A percentile compares a stretch with the other conserved stretches of the same genome.
These are phyloP conservation scores for Amaurobius ferox DNA, from an alignment of 2,888 invertebrate genomes.

Conservation along the genomic window DNA sequence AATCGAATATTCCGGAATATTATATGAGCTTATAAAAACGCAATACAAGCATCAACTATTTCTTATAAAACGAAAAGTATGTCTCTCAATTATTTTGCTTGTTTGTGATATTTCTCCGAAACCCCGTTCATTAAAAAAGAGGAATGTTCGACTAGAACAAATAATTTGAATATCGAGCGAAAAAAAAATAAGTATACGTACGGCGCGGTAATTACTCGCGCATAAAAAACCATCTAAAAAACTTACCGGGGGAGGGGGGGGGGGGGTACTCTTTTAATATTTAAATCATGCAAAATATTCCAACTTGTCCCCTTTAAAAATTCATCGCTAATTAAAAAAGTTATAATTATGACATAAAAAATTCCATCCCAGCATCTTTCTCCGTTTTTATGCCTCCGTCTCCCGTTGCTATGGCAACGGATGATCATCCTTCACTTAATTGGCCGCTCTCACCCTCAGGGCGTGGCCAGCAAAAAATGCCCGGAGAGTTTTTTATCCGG, in stretches of 20 bases:
- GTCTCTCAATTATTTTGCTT: background rate
- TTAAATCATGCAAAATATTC: constrained; percentile 49
- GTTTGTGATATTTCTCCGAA: background rate
- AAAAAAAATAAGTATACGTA: background rate
- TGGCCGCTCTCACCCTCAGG: constrained; percentile 50
- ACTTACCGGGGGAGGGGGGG: constrained; percentile 20
- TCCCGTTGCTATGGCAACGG: constrained; percentile 21
- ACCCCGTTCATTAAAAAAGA: background rate
- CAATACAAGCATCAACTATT: background rate
- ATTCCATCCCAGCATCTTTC: constrained; percentile 26
- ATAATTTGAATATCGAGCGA: constrained; percentile 6
- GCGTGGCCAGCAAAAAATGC: constrained; percentile 60
- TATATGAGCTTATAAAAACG: background rate
- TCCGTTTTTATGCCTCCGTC: constrained; percentile 33
- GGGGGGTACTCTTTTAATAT: constrained; percentile 32
- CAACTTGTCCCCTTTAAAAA: constrained; percentile 29
- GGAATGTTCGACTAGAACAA: background rate
- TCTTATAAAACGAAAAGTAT: background rate
- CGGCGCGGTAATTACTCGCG: background rate
- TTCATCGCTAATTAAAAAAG: constrained; percentile 59
- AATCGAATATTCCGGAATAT: background rate
- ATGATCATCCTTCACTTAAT: constrained; percentile 29
- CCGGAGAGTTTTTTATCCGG: constrained; percentile 36
- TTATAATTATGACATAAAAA: constrained; percentile 30
- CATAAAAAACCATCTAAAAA: background rate